Conservation (phyloP, 2,113 vertebrate genomes). For the Elephantulus edwardii region DNA sequence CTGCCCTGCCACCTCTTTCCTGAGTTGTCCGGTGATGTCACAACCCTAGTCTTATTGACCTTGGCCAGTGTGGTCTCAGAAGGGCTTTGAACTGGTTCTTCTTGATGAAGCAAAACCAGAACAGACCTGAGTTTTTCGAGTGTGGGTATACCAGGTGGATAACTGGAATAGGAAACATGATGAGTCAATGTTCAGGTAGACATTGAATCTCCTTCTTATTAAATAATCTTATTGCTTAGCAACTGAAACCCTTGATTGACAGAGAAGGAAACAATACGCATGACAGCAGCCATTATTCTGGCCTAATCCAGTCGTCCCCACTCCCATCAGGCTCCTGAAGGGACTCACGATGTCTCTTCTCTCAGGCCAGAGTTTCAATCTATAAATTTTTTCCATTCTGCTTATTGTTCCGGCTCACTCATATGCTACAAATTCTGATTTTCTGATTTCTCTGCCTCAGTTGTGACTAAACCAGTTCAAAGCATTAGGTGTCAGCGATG, state of each 20-base stretch:
- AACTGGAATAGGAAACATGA: neutral
- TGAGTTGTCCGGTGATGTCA: slow-evolving; percentile 72
- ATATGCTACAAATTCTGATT: neutral
- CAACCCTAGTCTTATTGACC: slow-evolving; percentile 20
- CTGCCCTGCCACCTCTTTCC: slow-evolving; percentile 48
- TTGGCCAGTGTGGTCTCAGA: slow-evolving; percentile 34
- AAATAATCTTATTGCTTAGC: neutral
- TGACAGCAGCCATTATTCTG: no score
- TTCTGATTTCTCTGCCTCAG: neutral
- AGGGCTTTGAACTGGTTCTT: neutral
- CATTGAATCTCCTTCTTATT: neutral
- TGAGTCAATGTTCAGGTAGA: neutral
- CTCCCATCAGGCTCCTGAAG: no score
- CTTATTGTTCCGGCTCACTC: neutral
- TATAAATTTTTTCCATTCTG: neutral
- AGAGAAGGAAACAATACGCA: neutral
- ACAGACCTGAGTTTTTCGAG: neutral
- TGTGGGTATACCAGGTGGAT: neutral
- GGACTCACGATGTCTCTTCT: neutral
- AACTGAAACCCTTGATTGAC: neutral
- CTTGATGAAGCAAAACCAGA: neutral
- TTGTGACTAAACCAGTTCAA: neutral
- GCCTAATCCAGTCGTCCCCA: neutral
- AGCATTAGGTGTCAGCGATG: slow-evolving; percentile 9
- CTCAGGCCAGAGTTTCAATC: neutral